Percentiles rank a stretch among this genome's conserved stretches.
phyloP scores from a whole-genome alignment of 2,113 vertebrate genomes.

The Notarius lentiginosus region DNA sequence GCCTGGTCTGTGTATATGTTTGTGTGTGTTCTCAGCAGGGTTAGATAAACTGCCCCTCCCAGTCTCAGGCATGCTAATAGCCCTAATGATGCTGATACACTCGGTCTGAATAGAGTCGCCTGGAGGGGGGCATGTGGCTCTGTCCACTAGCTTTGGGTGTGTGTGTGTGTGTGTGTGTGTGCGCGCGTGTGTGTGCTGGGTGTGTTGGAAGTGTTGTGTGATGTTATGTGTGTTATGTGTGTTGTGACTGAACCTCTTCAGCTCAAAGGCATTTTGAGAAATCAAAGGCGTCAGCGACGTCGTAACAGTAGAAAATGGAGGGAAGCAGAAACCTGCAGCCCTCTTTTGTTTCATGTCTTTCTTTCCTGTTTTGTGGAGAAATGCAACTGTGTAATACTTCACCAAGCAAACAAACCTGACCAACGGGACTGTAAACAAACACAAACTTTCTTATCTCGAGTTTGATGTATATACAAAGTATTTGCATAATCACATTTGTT shows the following conservation, averaged over 20 bases:
- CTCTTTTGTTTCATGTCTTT: not conserved
- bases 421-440: not conserved
- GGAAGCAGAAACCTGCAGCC: slow-evolving; percentile 11
- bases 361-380: not conserved
- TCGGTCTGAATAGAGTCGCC: slow-evolving; percentile 44
- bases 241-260: slow-evolving; percentile 31
- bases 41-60: slow-evolving; percentile 53
- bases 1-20: slow-evolving; percentile 27
- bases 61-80: slow-evolving; percentile 54
- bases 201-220: slow-evolving; percentile 44
- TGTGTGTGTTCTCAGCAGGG: slow-evolving; percentile 48
- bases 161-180: slow-evolving; percentile 17
- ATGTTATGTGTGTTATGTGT: slow-evolving; percentile 9
- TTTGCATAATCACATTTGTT: not conserved
- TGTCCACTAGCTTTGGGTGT: slow-evolving; percentile 7
- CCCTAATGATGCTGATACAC: slow-evolving; percentile 50
- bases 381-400: not conserved
- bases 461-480: not conserved
- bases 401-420: not conserved
- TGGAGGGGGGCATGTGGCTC: slow-evolving; percentile 34
- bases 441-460: not conserved
- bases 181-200: slow-evolving; percentile 36
- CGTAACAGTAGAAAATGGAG: slow-evolving; percentile 22
- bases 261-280: slow-evolving; percentile 39
- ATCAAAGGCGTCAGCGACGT: slow-evolving; percentile 43